Evolutionary conservation across 2,888 invertebrate species (phyloP).

Genomic region (Caenorhabditis parvicauda): DNA sequence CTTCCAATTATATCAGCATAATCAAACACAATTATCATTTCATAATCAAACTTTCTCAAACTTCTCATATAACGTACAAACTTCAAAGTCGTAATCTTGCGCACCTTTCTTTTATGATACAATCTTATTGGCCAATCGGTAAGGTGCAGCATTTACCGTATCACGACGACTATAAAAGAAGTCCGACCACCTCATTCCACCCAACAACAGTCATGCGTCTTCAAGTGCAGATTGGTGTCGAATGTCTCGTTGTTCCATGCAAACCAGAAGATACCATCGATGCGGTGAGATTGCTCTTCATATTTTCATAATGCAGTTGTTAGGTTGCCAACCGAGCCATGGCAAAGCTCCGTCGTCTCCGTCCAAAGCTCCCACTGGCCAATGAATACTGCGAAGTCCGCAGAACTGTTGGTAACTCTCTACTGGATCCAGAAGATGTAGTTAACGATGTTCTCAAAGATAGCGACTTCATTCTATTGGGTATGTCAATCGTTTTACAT

Average conservation of each 20-base stretch:
- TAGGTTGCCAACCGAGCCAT: slow-evolving; percentile 36
- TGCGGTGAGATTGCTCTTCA: slow-evolving; percentile 11
- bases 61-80: too few species aligned
- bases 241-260: slow-evolving; percentile 45
- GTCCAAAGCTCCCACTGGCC: slow-evolving; percentile 22
- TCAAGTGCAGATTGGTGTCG: slow-evolving; percentile 43
- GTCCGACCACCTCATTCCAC: too few species aligned
- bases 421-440: slow-evolving; percentile 69
- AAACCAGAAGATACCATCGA: slow-evolving; percentile 34
- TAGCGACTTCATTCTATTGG: slow-evolving; percentile 70
- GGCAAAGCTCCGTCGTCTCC: slow-evolving; percentile 35
- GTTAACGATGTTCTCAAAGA: slow-evolving; percentile 69
- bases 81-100: too few species aligned
- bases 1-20: too few species aligned
- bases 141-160: too few species aligned
- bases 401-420: slow-evolving; percentile 70
- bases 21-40: too few species aligned
- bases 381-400: slow-evolving; percentile 64
- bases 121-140: too few species aligned
- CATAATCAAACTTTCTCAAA: too few species aligned
- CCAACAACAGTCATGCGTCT: too few species aligned
- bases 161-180: too few species aligned
- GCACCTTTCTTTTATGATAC: too few species aligned
- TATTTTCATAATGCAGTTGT: not conserved
- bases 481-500: slow-evolving; percentile 62